phyloP scores from a whole-genome alignment of 2,113 vertebrate species.

The Datnioides undecimradiatus region DNA sequence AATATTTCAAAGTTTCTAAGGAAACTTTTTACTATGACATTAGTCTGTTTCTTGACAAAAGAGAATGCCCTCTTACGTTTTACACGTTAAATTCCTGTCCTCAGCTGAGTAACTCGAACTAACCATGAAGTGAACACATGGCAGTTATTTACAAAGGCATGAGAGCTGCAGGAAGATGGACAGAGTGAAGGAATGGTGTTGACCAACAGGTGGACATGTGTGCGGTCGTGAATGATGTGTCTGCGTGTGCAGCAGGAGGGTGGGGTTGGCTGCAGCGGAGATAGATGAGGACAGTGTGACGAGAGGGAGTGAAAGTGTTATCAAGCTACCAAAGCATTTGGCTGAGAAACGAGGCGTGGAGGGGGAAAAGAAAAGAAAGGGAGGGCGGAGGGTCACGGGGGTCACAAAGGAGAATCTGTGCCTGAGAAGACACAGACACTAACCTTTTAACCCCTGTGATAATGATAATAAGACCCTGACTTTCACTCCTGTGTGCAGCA shows the following conservation, averaged over 20 bases:
- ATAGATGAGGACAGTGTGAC: constrained; percentile 57
- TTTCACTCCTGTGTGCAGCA: constrained; percentile 48
- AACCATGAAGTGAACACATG: constrained; percentile 32
- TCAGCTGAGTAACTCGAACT: neutral
- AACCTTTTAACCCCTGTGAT: constrained; percentile 72
- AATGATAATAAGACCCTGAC: constrained; percentile 67
- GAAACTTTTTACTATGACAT: neutral
- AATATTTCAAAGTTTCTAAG: neutral
- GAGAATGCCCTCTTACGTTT: neutral
- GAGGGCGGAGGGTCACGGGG: constrained; percentile 41
- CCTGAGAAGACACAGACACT: constrained; percentile 75
- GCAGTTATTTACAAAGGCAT: constrained; percentile 25
- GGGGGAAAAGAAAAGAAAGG: constrained; percentile 43
- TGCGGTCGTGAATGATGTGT: constrained; percentile 11
- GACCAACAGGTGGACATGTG: constrained; percentile 10
- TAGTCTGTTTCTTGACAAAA: neutral
- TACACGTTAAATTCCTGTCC: neutral
- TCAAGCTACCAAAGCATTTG: constrained; percentile 63
- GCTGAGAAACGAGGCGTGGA: constrained; percentile 67
- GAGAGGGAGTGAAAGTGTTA: constrained; percentile 62
- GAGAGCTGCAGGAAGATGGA: constrained; percentile 21
- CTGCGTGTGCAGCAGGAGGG: constrained; percentile 18
- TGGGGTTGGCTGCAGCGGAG: constrained; percentile 31
- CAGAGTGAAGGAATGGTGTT: neutral
- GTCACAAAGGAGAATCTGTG: constrained; percentile 62